Conservation (phyloP, 2,797 vertebrate genomes). For the Betta splendens region DNA sequence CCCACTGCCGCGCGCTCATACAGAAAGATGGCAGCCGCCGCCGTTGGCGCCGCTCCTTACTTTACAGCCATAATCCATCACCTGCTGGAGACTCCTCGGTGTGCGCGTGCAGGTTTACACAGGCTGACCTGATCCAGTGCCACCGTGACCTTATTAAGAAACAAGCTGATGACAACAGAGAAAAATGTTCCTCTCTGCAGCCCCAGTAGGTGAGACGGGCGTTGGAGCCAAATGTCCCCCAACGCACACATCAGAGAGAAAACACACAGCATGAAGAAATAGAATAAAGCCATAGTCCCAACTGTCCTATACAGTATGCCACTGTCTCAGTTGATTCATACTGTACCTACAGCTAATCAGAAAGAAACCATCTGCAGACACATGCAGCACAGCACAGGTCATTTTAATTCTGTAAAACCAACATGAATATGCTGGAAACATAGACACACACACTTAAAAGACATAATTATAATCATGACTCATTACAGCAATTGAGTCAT, state of each 20-base stretch:
- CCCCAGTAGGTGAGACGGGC: constrained; percentile 34
- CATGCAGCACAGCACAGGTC: no score
- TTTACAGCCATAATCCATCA: constrained; percentile 75
- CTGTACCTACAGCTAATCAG: constrained; percentile 32
- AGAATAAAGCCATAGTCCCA: constrained; percentile 45
- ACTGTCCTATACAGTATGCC: no score
- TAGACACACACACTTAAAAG: constrained; percentile 19
- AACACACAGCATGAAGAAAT: constrained; percentile 11
- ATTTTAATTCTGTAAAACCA: not conserved
- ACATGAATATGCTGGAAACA: constrained; percentile 19
- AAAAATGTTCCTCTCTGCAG: constrained; percentile 37
- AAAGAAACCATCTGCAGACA: no score
- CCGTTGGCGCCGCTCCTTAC: constrained; percentile 58
- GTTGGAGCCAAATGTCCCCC: constrained; percentile 25
- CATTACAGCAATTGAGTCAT: not conserved
- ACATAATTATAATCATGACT: constrained; percentile 5
- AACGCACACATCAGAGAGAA: constrained; percentile 15
- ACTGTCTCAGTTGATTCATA: constrained; percentile 25
- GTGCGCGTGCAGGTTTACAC: constrained; percentile 21
- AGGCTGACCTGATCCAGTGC: constrained; percentile 57
- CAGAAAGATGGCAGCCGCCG: constrained; percentile 53
- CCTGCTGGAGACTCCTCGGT: constrained; percentile 52
- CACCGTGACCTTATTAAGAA: constrained; percentile 71
- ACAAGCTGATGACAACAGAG: constrained; percentile 66
- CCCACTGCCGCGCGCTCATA: constrained; percentile 44